Evolutionary conservation across 1,140 invertebrate genomes (phyloP).

Genomic region (Eupeodes corollae): DNA sequence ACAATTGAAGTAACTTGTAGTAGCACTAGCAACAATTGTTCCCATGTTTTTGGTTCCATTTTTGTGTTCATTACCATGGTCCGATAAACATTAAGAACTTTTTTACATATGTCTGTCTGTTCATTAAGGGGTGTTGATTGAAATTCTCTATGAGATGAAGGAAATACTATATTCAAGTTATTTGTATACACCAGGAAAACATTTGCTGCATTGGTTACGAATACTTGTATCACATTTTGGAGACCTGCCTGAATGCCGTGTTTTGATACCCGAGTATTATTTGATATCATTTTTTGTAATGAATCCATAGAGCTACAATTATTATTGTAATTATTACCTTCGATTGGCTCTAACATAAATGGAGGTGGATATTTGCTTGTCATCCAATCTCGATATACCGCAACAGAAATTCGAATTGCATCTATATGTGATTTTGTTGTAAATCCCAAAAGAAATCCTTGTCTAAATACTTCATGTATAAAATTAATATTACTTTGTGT

Average conservation of each 20-base stretch:
- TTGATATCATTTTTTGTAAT: too few species aligned
- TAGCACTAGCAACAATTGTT: conserved; percentile 75
- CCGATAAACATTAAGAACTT: conserved; percentile 91
- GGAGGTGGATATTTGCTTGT: conserved; percentile 66
- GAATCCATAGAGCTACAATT: too few species aligned
- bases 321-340: conserved; percentile 26
- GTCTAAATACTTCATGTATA: conserved; percentile 85
- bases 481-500: conserved; percentile 88
- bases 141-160: conserved; percentile 33
- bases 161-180: conserved; percentile 38
- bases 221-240: conserved; percentile 85
- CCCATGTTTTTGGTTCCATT: conserved; percentile 88
- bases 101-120: conserved; percentile 92
- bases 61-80: conserved; percentile 95
- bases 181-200: conserved; percentile 74
- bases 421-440: conserved; percentile 55
- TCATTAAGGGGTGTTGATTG: conserved; percentile 58
- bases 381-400: conserved; percentile 94
- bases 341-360: conserved; percentile 74
- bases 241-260: conserved; percentile 50
- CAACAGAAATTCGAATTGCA: conserved; percentile 78
- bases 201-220: conserved; percentile 90
- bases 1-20: conserved; percentile 88
- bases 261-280: too few species aligned
- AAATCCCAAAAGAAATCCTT: conserved; percentile 85